Percentiles rank a stretch among this genome's conserved stretches.
Conservation (phyloP, 2,888 invertebrate species). For the Aspidapion aeneum region DNA sequence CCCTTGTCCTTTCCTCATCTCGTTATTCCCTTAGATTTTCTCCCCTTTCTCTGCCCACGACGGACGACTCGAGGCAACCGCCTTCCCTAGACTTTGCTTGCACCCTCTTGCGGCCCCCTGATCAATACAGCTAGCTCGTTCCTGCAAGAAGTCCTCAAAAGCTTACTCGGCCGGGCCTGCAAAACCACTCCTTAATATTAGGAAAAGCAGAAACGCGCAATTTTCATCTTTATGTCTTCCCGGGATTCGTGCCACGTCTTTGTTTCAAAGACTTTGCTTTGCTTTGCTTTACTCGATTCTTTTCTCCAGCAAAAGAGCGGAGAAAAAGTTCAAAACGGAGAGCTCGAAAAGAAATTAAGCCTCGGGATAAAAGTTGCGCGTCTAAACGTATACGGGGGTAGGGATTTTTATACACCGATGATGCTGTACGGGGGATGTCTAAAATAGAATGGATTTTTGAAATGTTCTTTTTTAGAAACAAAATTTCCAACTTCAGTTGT, state of each 20-base stretch:
- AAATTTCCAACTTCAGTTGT: no score
- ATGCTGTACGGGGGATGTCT: no score
- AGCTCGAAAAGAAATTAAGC: slow-evolving; percentile 21
- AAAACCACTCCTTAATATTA: slow-evolving; percentile 48
- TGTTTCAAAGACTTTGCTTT: slow-evolving; percentile 14
- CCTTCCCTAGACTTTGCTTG: no score
- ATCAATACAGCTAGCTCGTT: slow-evolving; percentile 50
- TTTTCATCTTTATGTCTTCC: slow-evolving; percentile 14
- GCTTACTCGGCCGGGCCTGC: slow-evolving; percentile 49
- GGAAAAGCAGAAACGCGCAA: slow-evolving; percentile 29
- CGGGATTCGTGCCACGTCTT: slow-evolving; percentile 17
- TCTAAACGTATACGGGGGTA: slow-evolving; percentile 1
- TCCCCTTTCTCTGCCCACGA: slow-evolving; percentile 21
- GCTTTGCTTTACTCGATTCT: slow-evolving; percentile 15
- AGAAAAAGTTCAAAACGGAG: slow-evolving; percentile 20
- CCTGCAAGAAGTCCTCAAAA: slow-evolving; percentile 51
- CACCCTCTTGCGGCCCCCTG: slow-evolving; percentile 41
- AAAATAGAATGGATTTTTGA: no score
- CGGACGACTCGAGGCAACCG: slow-evolving; percentile 21
- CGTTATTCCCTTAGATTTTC: slow-evolving; percentile 45
- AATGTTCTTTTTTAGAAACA: no score
- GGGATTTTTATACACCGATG: neutral
- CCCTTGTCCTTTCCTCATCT: slow-evolving; percentile 49
- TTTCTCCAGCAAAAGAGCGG: slow-evolving; percentile 16
- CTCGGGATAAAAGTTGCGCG: slow-evolving; percentile 11